phyloP scores from a whole-genome alignment of 2,113 vertebrate species.

The Heteronetta atricapilla region DNA sequence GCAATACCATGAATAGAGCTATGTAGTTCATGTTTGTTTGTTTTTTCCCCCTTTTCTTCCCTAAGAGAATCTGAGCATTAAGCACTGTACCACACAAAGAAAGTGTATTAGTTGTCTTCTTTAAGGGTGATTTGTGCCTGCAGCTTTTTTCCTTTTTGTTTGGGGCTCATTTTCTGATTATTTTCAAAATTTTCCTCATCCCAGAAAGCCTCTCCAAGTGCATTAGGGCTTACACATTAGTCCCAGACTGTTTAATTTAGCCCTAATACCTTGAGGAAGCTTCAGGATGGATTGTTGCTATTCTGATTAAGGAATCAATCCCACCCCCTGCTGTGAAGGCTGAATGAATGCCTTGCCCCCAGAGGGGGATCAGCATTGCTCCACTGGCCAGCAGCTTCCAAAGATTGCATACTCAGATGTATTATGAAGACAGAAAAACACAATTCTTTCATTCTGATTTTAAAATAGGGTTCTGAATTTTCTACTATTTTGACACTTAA shows the following conservation, averaged over 20 bases:
- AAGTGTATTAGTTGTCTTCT: not conserved
- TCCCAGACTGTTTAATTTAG: constrained; percentile 60
- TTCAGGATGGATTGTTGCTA: constrained; percentile 38
- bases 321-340: not conserved
- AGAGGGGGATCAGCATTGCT: not conserved
- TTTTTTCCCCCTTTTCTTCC: not conserved
- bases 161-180: constrained; percentile 6
- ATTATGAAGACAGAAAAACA: not conserved
- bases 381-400: constrained; percentile 1
- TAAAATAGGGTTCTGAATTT: not conserved
- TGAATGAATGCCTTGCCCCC: constrained; percentile 24
- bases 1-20: constrained; percentile 12
- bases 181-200: constrained; percentile 27
- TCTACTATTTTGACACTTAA: not conserved
- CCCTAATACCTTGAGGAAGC: constrained; percentile 64
- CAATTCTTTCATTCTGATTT: not conserved
- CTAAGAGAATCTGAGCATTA: constrained; percentile 6
- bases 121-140: not conserved
- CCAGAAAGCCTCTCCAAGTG: constrained; percentile 35
- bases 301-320: constrained; percentile 30
- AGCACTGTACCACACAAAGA: constrained; percentile 21
- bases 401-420: fast-evolving
- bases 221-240: constrained; percentile 42
- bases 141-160: constrained; percentile 22
- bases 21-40: not conserved